These are phyloP conservation scores for Nothoprocta perdicaria DNA, from an alignment of 2,113 vertebrate species.

Conservation along the genomic window DNA sequence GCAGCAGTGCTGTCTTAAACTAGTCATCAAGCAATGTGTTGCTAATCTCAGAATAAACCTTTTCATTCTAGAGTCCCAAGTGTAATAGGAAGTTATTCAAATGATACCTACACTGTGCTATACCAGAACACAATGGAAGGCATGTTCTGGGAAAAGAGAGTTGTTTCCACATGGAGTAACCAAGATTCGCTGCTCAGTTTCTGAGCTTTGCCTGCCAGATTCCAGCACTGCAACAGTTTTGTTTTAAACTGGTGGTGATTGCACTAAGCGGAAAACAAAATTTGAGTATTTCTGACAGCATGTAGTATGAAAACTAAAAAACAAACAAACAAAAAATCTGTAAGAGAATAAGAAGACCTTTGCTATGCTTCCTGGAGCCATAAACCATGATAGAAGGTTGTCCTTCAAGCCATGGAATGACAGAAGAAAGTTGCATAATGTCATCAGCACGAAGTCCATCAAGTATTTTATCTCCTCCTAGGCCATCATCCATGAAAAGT, in stretches of 20 bases:
- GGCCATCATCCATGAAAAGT: background rate
- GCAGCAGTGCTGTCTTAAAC: background rate
- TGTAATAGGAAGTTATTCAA: background rate
- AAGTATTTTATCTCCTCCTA: background rate
- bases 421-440: background rate
- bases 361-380: background rate
- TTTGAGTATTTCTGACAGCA: background rate
- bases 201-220: background rate
- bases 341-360: background rate
- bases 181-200: background rate
- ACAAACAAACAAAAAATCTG: background rate
- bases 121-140: background rate
- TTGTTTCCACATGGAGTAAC: background rate
- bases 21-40: background rate
- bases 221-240: background rate
- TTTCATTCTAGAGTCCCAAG: background rate
- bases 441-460: background rate
- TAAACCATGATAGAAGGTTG: background rate
- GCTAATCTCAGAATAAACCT: constrained; percentile 4
- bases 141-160: background rate
- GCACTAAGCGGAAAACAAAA: background rate
- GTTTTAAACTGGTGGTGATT: background rate
- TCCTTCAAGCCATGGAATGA: background rate
- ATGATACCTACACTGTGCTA: background rate
- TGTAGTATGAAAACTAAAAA: background rate